phyloP scores from a whole-genome alignment of 2,888 invertebrate genomes.

The Tenthredo notha region DNA sequence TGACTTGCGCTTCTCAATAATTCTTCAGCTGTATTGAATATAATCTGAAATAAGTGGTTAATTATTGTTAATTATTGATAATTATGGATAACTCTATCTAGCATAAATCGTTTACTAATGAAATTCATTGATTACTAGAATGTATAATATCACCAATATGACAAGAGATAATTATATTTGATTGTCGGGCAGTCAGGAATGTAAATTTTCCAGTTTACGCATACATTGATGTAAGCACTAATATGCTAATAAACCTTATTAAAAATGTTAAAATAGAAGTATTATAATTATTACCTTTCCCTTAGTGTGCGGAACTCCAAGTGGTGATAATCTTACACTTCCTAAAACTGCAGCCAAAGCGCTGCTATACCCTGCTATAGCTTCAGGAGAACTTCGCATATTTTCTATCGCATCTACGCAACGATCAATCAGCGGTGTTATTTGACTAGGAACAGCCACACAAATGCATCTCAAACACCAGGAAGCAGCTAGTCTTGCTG shows the following conservation, averaged over 20 bases:
- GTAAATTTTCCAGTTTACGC: not conserved
- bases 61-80: not conserved
- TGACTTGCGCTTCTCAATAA: constrained; percentile 97
- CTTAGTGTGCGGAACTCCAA: constrained; percentile 97
- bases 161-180: not conserved
- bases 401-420: constrained; percentile 94
- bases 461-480: constrained; percentile 96
- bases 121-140: constrained; percentile 31
- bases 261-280: not conserved
- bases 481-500: constrained; percentile 95
- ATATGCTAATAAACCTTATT: not conserved
- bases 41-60: constrained; percentile 79
- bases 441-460: constrained; percentile 95
- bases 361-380: constrained; percentile 94
- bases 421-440: constrained; percentile 95
- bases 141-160: constrained; percentile 23
- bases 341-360: constrained; percentile 97
- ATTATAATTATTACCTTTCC: constrained; percentile 87
- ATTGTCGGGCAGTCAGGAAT: not conserved
- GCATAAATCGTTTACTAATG: not conserved
- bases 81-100: constrained; percentile 3
- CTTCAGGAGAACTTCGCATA: constrained; percentile 93
- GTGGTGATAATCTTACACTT: constrained; percentile 92
- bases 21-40: constrained; percentile 98
- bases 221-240: not conserved